These are phyloP conservation scores for Tuberolachnus salignus DNA, from an alignment of 2,888 invertebrate genomes.

Conservation along the genomic window DNA sequence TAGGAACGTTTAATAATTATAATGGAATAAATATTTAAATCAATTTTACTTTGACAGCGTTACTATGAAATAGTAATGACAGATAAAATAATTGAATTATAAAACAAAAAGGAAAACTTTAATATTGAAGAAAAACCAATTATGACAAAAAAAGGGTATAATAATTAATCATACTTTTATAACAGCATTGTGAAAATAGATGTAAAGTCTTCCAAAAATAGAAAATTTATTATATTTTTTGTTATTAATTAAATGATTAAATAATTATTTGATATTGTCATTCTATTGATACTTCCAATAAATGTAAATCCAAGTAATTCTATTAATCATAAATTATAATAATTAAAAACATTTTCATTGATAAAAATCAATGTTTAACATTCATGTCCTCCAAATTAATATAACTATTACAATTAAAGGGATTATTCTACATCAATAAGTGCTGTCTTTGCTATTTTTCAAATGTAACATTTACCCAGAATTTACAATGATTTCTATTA, in stretches of 20 bases:
- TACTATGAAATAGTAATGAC: no score
- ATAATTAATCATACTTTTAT: not conserved
- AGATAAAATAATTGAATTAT: no score
- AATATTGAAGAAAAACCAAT: not conserved
- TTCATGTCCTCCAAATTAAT: conserved; percentile 17
- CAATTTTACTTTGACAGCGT: no score
- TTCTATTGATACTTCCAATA: not conserved
- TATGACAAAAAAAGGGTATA: not conserved
- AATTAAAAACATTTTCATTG: conserved; percentile 15
- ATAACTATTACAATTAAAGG: not conserved
- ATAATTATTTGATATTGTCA: conserved; percentile 2
- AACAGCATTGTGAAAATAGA: conserved; percentile 29
- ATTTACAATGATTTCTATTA: no score
- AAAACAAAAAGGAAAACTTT: no score
- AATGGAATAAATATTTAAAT: conserved; percentile 19
- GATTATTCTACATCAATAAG: no score
- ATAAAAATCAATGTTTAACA: conserved; percentile 1
- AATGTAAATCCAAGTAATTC: not conserved
- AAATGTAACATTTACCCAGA: no score
- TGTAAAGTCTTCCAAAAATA: conserved; percentile 23
- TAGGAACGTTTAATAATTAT: conserved; percentile 10
- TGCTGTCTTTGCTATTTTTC: no score
- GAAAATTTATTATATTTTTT: conserved; percentile 2
- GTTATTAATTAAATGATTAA: not conserved
- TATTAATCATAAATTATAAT: conserved; percentile 32